phyloP scores from a whole-genome alignment of 1,140 invertebrate species.

The Adelges cooleyi region DNA sequence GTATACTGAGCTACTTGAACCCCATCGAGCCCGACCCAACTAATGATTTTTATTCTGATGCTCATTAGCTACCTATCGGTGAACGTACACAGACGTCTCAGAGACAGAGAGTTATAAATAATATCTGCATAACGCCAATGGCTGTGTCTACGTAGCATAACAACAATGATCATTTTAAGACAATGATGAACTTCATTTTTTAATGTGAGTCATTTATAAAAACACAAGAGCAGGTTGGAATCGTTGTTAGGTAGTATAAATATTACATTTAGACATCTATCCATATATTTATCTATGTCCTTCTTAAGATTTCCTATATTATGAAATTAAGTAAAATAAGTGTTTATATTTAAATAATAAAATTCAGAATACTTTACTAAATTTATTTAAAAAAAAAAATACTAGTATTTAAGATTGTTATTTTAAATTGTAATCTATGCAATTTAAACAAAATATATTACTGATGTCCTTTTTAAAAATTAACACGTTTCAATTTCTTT shows the following conservation, averaged over 20 bases:
- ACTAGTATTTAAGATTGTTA: too few species aligned
- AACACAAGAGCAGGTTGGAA: conserved; percentile 8
- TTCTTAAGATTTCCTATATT: conserved; percentile 4
- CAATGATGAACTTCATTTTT: conserved; percentile 25
- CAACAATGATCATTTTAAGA: conserved; percentile 26
- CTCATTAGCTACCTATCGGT: conserved; percentile 19
- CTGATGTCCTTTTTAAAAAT: too few species aligned
- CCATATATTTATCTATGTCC: not conserved
- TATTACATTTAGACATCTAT: conserved; percentile 5
- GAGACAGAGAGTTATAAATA: conserved; percentile 13
- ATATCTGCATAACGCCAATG: conserved; percentile 21
- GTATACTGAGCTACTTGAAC: conserved; percentile 20
- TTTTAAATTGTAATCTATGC: too few species aligned
- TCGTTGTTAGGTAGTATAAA: conserved; percentile 10
- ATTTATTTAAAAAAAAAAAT: too few species aligned
- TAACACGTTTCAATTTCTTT: too few species aligned
- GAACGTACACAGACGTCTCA: conserved; percentile 22
- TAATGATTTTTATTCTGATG: conserved; percentile 27
- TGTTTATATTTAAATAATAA: too few species aligned
- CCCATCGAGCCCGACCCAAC: conserved; percentile 7
- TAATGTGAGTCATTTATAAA: conserved; percentile 11
- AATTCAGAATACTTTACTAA: too few species aligned
- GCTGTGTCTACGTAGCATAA: conserved; percentile 15
- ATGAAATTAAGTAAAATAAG: too few species aligned
- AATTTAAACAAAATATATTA: too few species aligned